Conservation (phyloP, 2,113 vertebrate species). For the Chaenogobius annularis region DNA sequence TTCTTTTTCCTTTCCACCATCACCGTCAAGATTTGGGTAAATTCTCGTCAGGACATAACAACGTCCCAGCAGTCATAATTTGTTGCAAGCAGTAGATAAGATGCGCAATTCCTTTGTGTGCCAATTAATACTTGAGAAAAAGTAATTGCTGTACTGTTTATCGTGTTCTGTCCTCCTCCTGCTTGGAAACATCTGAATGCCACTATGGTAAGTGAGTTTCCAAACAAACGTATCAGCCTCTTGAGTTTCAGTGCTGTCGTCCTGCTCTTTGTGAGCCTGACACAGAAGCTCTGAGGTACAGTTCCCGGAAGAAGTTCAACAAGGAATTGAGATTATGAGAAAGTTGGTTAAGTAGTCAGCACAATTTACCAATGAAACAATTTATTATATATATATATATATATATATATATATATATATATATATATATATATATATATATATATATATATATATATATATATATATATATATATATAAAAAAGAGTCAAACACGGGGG, state of each 20-base stretch:
- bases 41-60: constrained; percentile 37
- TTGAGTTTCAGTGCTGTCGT: constrained; percentile 51
- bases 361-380: no score
- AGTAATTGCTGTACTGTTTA: constrained; percentile 22
- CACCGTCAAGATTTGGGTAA: neutral
- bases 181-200: constrained; percentile 24
- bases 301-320: no score
- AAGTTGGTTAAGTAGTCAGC: no score
- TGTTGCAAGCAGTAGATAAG: constrained; percentile 32
- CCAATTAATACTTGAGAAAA: constrained; percentile 60
- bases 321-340: no score
- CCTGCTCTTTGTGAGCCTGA: neutral
- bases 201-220: constrained; percentile 16
- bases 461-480: no score
- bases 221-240: constrained; percentile 52
- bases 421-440: no score
- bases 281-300: no score
- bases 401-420: no score
- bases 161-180: neutral
- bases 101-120: constrained; percentile 60
- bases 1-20: neutral
- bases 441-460: no score
- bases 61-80: constrained; percentile 45
- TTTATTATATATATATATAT: no score
- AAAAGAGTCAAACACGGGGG: no score